Conservation (phyloP, 2,888 invertebrate species). For the Acleris sparsana region DNA sequence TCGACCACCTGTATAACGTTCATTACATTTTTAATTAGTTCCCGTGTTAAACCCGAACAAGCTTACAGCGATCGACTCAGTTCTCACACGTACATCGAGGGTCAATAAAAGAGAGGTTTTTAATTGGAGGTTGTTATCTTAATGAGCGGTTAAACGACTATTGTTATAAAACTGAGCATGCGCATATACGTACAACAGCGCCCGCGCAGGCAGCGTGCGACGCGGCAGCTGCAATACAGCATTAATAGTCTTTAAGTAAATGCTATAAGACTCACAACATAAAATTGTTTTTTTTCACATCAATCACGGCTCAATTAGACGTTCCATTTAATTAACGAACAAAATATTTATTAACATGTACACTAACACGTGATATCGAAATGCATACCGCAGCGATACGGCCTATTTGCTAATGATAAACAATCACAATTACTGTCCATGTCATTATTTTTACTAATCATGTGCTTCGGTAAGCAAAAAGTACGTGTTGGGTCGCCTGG, state of each 20-base stretch:
- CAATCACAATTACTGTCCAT: slow-evolving; percentile 4
- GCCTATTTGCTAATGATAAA: slow-evolving; percentile 18
- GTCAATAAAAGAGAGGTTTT: slow-evolving; percentile 44
- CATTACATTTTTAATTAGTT: no score
- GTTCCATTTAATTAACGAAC: background rate
- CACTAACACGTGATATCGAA: slow-evolving; percentile 12
- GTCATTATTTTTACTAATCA: background rate
- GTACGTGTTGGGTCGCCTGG: no score
- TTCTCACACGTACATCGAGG: background rate
- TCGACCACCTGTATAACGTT: no score
- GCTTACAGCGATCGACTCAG: background rate
- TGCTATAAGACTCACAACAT: no score
- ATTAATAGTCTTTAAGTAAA: background rate
- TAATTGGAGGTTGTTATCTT: slow-evolving; percentile 55
- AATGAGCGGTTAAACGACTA: slow-evolving; percentile 47
- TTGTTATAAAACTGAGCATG: slow-evolving; percentile 26
- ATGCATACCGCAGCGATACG: slow-evolving; percentile 8
- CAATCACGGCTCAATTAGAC: background rate
- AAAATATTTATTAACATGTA: background rate
- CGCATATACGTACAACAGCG: slow-evolving; percentile 38
- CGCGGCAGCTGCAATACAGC: background rate
- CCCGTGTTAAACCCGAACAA: background rate
- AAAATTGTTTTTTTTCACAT: no score
- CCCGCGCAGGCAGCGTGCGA: slow-evolving; percentile 50
- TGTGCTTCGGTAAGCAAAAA: background rate